Conservation (phyloP, 2,797 vertebrate genomes). For the Aulostomus chinensis region DNA sequence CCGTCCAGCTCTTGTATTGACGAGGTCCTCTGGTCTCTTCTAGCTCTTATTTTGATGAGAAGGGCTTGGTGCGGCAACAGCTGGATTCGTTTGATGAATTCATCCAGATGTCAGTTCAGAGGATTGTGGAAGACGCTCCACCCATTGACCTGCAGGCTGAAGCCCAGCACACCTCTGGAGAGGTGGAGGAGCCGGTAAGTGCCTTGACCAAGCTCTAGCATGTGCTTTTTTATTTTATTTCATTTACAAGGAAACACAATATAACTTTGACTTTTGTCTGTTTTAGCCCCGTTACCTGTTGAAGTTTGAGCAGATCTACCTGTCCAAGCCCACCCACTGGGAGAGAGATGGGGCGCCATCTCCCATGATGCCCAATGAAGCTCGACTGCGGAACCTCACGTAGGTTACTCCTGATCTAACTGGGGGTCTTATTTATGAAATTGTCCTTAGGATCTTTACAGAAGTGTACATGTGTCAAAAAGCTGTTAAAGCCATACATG, state of each 20-base stretch:
- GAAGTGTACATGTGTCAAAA: no score
- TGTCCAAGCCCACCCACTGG: constrained; percentile 99
- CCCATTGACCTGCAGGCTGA: constrained; percentile 98
- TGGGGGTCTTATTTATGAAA: no score
- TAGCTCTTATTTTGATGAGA: constrained; percentile 91
- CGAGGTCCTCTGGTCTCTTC: not conserved
- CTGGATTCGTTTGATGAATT: constrained; percentile 98
- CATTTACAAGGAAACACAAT: no score
- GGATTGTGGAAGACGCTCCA: constrained; percentile 97
- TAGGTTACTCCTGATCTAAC: constrained; percentile 81
- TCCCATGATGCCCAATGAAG: constrained; percentile 99
- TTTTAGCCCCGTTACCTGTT: constrained; percentile 91
- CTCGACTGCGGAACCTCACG: constrained; percentile 95
- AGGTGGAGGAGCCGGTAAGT: constrained; percentile 96
- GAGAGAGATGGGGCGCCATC: constrained; percentile 97
- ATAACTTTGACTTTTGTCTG: not conserved
- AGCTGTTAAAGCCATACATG: no score
- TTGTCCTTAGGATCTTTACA: no score
- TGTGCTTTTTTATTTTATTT: no score
- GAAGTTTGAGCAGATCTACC: constrained; percentile 98
- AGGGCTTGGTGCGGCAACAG: constrained; percentile 96
- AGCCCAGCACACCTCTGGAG: constrained; percentile 95
- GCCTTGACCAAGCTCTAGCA: not conserved
- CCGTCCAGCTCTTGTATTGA: no score
- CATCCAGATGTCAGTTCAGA: constrained; percentile 99